Evolutionary conservation across 2,888 invertebrate species (phyloP).

Genomic region (Dasysyrphus tricinctus): DNA sequence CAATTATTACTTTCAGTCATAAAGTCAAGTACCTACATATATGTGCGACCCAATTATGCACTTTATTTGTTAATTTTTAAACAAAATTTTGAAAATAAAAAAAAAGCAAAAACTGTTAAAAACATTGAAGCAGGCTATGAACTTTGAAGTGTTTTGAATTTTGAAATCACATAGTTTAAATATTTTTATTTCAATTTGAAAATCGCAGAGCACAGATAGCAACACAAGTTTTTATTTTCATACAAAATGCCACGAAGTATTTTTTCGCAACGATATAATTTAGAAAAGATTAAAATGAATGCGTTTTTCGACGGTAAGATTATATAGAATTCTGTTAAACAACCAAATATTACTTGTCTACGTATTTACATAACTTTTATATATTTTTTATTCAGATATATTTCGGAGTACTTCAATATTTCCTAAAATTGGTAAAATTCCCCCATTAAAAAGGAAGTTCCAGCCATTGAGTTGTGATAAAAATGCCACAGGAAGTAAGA

Average conservation of each 20-base stretch:
- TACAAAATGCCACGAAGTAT: constrained; percentile 79
- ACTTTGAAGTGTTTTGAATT: not conserved
- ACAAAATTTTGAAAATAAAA: too few species aligned
- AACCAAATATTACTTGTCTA: too few species aligned
- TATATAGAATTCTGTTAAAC: not conserved
- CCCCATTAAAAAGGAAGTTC: constrained; percentile 57
- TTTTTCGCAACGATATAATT: constrained; percentile 79
- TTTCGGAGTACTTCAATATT: constrained; percentile 77
- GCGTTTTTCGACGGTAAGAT: constrained; percentile 78
- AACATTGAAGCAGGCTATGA: not conserved
- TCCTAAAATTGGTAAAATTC: constrained; percentile 78
- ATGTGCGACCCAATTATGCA: too few species aligned
- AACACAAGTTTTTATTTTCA: constrained; percentile 26
- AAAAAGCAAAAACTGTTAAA: too few species aligned
- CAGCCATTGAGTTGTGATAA: constrained; percentile 62
- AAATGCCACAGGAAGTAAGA: constrained; percentile 51
- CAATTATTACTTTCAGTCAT: too few species aligned
- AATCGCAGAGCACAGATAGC: constrained; percentile 9
- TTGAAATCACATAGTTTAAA: not conserved
- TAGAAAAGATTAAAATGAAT: constrained; percentile 77
- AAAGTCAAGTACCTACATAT: too few species aligned
- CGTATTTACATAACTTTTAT: not conserved
- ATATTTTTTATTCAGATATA: constrained; percentile 71
- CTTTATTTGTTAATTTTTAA: too few species aligned
- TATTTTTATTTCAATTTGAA: constrained; percentile 22